Percentiles rank a stretch among this genome's conserved stretches.
Conservation (phyloP, 2,888 invertebrate genomes). For the Iselma pallidipennis region DNA sequence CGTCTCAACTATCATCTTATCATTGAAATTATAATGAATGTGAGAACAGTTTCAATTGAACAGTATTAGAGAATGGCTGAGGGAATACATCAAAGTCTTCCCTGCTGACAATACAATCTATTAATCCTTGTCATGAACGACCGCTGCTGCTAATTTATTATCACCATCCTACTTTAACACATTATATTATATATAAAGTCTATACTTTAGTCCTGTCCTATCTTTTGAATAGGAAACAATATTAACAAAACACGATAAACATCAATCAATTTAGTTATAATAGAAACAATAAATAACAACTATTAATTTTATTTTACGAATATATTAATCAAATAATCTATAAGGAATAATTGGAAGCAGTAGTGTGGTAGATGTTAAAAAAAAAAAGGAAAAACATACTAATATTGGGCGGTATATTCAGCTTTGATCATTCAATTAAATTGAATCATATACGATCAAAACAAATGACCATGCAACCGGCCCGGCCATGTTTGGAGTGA, state of each 20-base stretch:
- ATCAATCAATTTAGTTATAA: slow-evolving; percentile 50
- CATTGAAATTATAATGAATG: slow-evolving; percentile 50
- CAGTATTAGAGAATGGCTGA: slow-evolving; percentile 47
- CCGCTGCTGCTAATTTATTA: slow-evolving; percentile 55
- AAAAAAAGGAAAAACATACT: not conserved
- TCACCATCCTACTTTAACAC: slow-evolving; percentile 38
- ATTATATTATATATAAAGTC: slow-evolving; percentile 28
- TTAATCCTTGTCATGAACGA: slow-evolving; percentile 54
- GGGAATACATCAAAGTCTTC: slow-evolving; percentile 55
- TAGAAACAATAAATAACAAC: slow-evolving; percentile 42
- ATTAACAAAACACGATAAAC: slow-evolving; percentile 48
- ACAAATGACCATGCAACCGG: slow-evolving; percentile 9
- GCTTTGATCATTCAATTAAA: slow-evolving; percentile 19
- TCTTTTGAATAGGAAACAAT: slow-evolving; percentile 47
- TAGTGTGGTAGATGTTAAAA: not conserved
- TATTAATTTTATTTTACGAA: slow-evolving; percentile 40
- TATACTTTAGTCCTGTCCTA: slow-evolving; percentile 37
- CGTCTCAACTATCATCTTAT: slow-evolving; percentile 25
- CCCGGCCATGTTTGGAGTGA: not conserved
- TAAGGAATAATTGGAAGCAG: not conserved
- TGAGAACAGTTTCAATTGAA: slow-evolving; percentile 53
- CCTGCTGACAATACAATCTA: slow-evolving; percentile 55
- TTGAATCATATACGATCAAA: slow-evolving; percentile 14
- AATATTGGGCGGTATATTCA: not conserved
- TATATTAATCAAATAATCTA: slow-evolving; percentile 35